Conservation (phyloP, 1,140 invertebrate genomes). For the Acyrthosiphon pisum region DNA sequence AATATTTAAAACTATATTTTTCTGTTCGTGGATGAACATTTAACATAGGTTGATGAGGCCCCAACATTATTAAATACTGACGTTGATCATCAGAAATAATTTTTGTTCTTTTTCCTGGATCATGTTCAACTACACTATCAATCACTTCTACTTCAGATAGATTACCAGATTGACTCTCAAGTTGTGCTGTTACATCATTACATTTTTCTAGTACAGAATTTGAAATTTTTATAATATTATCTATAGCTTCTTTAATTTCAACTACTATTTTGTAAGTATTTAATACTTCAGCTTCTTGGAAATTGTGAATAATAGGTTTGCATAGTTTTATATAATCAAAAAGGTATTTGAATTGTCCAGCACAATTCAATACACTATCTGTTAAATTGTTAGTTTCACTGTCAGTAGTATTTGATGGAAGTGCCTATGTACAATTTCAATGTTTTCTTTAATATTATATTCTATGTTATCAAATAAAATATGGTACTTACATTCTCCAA, state of each 20-base stretch:
- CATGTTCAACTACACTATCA: constrained; percentile 39
- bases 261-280: constrained; percentile 15
- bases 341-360: too few relatives aligned
- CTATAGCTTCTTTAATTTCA: constrained; percentile 5
- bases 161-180: neutral
- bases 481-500: too few relatives aligned
- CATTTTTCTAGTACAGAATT: constrained; percentile 17
- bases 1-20: constrained; percentile 33
- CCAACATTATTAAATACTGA: constrained; percentile 36
- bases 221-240: constrained; percentile 11
- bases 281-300: constrained; percentile 8
- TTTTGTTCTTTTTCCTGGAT: constrained; percentile 31
- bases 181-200: neutral
- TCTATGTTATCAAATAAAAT: too few relatives aligned
- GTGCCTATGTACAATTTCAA: too few relatives aligned
- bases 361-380: too few relatives aligned
- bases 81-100: constrained; percentile 38
- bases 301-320: constrained; percentile 13
- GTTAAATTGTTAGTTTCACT: too few relatives aligned
- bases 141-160: neutral
- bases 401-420: too few relatives aligned
- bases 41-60: constrained; percentile 36
- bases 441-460: too few relatives aligned
- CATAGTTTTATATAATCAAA: constrained; percentile 19
- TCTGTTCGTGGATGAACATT: neutral